Evolutionary conservation across 2,113 vertebrate species (phyloP), one percentile per base, ranked within the genome.

Genomic region (Butastur rufipennis): DNA sequence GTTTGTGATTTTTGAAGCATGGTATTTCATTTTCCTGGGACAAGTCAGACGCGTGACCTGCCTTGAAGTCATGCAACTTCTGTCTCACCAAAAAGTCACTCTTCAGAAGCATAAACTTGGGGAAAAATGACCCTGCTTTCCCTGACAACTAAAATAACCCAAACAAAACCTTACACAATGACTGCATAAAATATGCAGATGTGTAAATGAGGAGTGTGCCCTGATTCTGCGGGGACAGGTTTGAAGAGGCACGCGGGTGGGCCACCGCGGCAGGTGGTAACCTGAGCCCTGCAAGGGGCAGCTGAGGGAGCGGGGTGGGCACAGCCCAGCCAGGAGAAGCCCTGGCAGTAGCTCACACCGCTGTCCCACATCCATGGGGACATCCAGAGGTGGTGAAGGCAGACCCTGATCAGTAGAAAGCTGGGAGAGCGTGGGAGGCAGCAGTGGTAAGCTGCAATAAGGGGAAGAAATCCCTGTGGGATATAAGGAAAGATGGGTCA

Each of bases 231-330:
- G 13, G 42, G 23, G 21, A 27, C 1, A 8, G 14, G 13, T 82
- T 74, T 50, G n/a, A 74, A 74, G 40, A 68, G 4, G 19, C 17
- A 80, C 1, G 1, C 1, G 10, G 22, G 31, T 71, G 31, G 18
- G 8, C 16, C 19, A n/a, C 9, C 0, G 0, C 0, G 0, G 29
- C 20, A 32, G 17, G 16, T 36, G 8, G 59, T 21, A 79, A 29
- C 40, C 21, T 0, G 1, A 55, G 31, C 9, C 16, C 19, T 11
- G n/a, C 1, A 3, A 67, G 21, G 19, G 67, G 22, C 31, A 29
- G 19, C 16, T 1, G 5, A 67, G 26, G 7, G 15, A 48, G 18
- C 0, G 0, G 13, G 11, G 67, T 27, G 0, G 1, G 36, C 16
- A 56, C 10, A 45, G 20, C 18, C 26, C 3, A 3, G 10, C 0